These are phyloP conservation scores for Euphonia xanthogaster DNA, from an alignment of 2,797 vertebrate species.

Conservation along the genomic window DNA sequence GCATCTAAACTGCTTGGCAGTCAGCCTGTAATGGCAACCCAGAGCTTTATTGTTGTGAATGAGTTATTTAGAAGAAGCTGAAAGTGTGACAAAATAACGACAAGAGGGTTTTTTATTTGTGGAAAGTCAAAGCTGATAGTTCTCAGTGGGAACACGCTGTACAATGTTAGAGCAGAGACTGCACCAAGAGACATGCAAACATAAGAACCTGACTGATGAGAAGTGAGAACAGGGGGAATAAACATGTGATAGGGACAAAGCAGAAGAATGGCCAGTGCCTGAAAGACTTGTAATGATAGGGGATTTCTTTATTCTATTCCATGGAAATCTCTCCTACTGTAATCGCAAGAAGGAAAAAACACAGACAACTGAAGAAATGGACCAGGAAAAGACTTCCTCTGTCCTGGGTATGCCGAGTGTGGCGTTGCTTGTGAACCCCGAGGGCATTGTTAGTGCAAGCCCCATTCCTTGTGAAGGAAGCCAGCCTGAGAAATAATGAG, in stretches of 20 bases:
- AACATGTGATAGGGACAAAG: not conserved
- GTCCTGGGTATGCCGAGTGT: not conserved
- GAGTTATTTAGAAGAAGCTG: constrained; percentile 43
- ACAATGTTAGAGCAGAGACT: not conserved
- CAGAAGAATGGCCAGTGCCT: not conserved
- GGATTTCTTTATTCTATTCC: not conserved
- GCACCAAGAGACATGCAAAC: not conserved
- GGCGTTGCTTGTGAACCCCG: not conserved
- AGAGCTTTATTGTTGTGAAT: constrained; percentile 47
- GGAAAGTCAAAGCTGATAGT: constrained; percentile 6
- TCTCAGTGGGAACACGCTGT: not conserved
- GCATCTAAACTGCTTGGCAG: constrained; percentile 44
- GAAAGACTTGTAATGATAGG: not conserved
- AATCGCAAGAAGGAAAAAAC: not conserved
- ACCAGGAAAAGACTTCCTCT: not conserved
- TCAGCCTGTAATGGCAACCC: constrained; percentile 44
- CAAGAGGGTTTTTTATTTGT: not conserved
- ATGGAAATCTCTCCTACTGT: not conserved
- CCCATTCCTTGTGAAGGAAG: constrained; percentile 4
- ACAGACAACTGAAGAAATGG: not conserved
- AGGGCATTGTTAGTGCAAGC: constrained; percentile 50
- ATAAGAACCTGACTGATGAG: not conserved
- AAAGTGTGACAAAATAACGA: constrained; percentile 53
- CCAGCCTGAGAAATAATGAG: constrained; percentile 31
- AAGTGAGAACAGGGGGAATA: not conserved